Evolutionary conservation across 2,888 invertebrate genomes (phyloP).

Genomic region (Melitaea athalia): DNA sequence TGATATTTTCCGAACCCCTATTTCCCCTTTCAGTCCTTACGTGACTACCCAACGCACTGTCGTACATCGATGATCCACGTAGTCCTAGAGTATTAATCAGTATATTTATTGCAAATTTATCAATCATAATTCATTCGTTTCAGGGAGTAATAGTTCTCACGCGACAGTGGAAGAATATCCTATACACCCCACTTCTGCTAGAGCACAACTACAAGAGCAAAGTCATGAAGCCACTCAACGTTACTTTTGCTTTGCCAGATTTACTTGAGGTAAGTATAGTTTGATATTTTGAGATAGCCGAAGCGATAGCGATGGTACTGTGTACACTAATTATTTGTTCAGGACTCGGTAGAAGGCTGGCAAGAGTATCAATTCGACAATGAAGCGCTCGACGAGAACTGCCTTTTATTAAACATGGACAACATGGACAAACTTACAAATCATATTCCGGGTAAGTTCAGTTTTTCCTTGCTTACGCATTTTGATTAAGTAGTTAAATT

Average conservation of each 20-base stretch:
- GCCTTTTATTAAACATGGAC: conserved; percentile 73
- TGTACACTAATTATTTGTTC: conserved; percentile 9
- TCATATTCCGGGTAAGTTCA: conserved; percentile 38
- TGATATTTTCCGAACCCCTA: too few relatives aligned
- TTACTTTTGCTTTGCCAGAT: conserved; percentile 93
- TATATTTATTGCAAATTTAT: too few relatives aligned
- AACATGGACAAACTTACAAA: conserved; percentile 65
- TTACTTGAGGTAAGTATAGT: conserved; percentile 85
- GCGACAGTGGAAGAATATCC: conserved; percentile 97
- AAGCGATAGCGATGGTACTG: too few relatives aligned
- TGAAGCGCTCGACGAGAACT: conserved; percentile 74
- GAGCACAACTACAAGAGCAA: conserved; percentile 95
- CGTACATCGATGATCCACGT: too few relatives aligned
- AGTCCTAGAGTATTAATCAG: too few relatives aligned
- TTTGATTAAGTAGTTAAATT: neutral
- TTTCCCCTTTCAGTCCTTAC: too few relatives aligned
- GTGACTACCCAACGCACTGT: too few relatives aligned
- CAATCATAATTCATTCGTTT: neutral
- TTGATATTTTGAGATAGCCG: neutral
- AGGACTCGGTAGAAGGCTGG: conserved; percentile 78
- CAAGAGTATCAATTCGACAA: conserved; percentile 71
- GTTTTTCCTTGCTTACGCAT: neutral
- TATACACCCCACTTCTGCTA: conserved; percentile 95
- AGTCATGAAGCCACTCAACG: conserved; percentile 91
- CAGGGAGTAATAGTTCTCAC: conserved; percentile 97